Conservation (phyloP, 1,140 invertebrate species). For the Nylanderia fulva region DNA sequence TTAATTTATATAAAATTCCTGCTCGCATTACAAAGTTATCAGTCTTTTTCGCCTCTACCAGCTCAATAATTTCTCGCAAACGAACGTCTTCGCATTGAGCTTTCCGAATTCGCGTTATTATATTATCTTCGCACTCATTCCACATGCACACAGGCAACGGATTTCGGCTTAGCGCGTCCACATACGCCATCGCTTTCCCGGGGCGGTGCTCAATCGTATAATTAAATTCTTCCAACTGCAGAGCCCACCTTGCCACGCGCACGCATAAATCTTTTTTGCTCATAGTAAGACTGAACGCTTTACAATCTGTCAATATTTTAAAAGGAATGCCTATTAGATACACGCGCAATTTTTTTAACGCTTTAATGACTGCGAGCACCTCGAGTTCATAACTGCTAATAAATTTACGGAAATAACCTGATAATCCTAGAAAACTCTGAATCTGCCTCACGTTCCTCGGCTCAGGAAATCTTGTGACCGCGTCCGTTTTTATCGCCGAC, state of each 20-base stretch:
- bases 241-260: constrained; percentile 19
- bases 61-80: neutral
- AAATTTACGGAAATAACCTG: no score
- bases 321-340: neutral
- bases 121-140: neutral
- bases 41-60: neutral
- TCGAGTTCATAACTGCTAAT: neutral
- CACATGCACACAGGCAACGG: constrained; percentile 24
- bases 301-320: neutral
- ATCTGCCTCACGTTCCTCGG: neutral
- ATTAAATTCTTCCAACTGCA: constrained; percentile 72
- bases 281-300: neutral
- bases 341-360: neutral
- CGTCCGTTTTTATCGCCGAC: neutral
- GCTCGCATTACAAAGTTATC: neutral
- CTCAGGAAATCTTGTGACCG: neutral
- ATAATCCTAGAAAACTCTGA: neutral
- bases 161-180: constrained; percentile 22
- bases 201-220: constrained; percentile 66
- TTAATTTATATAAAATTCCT: constrained; percentile 69
- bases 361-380: neutral
- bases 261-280: neutral
- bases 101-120: neutral
- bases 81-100: constrained; percentile 23
- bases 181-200: neutral